These are phyloP conservation scores for Percopsis omiscomaycus DNA, from an alignment of 2,797 vertebrate genomes.

Conservation along the genomic window DNA sequence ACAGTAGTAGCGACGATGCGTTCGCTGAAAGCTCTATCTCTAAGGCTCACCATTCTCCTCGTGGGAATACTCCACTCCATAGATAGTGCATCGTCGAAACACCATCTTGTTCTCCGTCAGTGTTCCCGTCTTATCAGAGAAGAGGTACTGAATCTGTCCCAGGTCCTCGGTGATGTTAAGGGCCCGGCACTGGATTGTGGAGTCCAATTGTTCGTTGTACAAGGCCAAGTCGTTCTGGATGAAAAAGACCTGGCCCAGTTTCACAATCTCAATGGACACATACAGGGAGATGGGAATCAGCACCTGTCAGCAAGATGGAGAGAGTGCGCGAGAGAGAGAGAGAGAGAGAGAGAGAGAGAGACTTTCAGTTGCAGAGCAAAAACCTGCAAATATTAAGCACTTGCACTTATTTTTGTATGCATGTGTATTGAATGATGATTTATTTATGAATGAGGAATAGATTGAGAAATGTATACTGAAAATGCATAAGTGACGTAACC, in stretches of 20 bases:
- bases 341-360: too few species aligned
- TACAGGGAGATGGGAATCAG: slow-evolving; percentile 96
- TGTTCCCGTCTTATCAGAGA: slow-evolving; percentile 97
- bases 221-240: slow-evolving; percentile 92
- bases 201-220: slow-evolving; percentile 85
- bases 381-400: too few species aligned
- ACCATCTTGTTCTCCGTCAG: slow-evolving; percentile 98
- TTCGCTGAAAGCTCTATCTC: not conserved
- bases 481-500: too few species aligned
- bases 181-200: slow-evolving; percentile 87
- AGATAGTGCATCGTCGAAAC: slow-evolving; percentile 91
- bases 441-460: too few species aligned
- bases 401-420: too few species aligned
- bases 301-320: slow-evolving; percentile 76
- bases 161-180: slow-evolving; percentile 95
- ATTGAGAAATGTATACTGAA: too few species aligned
- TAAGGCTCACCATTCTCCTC: slow-evolving; percentile 85
- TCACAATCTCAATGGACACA: slow-evolving; percentile 96
- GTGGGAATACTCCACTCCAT: slow-evolving; percentile 90
- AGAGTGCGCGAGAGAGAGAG: too few species aligned
- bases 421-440: too few species aligned
- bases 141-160: slow-evolving; percentile 92
- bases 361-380: too few species aligned
- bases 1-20: too few species aligned
- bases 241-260: slow-evolving; percentile 92